These are phyloP conservation scores for Hyles vespertilio DNA, from an alignment of 1,140 invertebrate genomes.

Conservation along the genomic window DNA sequence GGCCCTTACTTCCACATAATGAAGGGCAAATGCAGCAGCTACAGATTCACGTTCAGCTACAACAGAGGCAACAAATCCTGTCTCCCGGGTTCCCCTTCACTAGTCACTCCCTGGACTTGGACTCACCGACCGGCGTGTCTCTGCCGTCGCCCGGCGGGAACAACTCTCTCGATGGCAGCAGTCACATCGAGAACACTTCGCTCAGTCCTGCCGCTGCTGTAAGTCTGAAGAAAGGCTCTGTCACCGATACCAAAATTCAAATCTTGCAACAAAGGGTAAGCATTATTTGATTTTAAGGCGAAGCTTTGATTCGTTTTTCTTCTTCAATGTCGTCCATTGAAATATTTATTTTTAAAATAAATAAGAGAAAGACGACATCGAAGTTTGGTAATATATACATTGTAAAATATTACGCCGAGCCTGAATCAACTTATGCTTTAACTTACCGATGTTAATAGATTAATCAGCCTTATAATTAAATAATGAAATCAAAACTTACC, in stretches of 20 bases:
- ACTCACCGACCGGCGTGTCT: conserved; percentile 86
- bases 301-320: conserved; percentile 61
- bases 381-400: conserved; percentile 41
- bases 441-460: conserved; percentile 49
- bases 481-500: conserved; percentile 26
- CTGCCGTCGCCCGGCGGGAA: conserved; percentile 85
- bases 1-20: conserved; percentile 57
- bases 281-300: conserved; percentile 77
- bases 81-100: conserved; percentile 83
- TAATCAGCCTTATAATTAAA: conserved; percentile 54
- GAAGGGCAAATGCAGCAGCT: conserved; percentile 80
- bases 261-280: conserved; percentile 92
- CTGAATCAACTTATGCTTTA: conserved; percentile 82
- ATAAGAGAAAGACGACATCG: conserved; percentile 39
- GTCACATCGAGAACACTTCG: conserved; percentile 77
- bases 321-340: conserved; percentile 47
- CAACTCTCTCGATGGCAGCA: conserved; percentile 80
- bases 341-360: conserved; percentile 4
- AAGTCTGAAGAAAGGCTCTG: conserved; percentile 76
- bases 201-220: conserved; percentile 80
- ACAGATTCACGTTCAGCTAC: conserved; percentile 82
- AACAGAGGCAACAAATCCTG: conserved; percentile 79
- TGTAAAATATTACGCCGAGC: conserved; percentile 67
- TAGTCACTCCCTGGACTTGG: conserved; percentile 82
- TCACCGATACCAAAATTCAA: conserved; percentile 83